phyloP scores from a whole-genome alignment of 2,113 vertebrate species.

The Pelodiscus sinensis region DNA sequence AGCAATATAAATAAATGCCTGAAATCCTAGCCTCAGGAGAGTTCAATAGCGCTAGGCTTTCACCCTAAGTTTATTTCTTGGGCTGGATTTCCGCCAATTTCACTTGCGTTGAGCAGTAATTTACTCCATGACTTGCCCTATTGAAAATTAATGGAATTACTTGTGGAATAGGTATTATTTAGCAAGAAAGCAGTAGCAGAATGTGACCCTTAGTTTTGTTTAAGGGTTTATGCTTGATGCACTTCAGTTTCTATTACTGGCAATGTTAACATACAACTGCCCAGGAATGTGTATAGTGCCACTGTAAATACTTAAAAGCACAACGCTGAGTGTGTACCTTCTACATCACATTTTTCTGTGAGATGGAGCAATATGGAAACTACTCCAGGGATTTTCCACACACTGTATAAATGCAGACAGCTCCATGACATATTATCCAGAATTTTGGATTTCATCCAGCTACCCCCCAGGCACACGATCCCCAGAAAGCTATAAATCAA shows the following conservation, averaged over 20 bases:
- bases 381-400: not conserved
- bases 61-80: not conserved
- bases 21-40: not conserved
- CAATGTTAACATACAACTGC: not conserved
- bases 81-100: not conserved
- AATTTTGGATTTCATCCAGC: slow-evolving; percentile 5
- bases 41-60: not conserved
- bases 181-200: not conserved
- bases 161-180: not conserved
- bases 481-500: slow-evolving; percentile 12
- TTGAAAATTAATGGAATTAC: not conserved
- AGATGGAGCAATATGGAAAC: not conserved
- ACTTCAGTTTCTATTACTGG: not conserved
- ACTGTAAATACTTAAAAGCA: not conserved
- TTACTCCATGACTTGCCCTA: not conserved
- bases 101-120: not conserved
- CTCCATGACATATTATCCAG: slow-evolving; percentile 46
- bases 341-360: slow-evolving; percentile 1
- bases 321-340: not conserved
- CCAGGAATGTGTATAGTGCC: not conserved
- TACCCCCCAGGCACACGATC: not conserved
- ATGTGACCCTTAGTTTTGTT: not conserved
- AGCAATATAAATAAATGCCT: not conserved
- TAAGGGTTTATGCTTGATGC: not conserved
- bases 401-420: slow-evolving; percentile 14